Evolutionary conservation across 2,113 vertebrate genomes (phyloP).

Genomic region (Myiozetetes cayanensis): DNA sequence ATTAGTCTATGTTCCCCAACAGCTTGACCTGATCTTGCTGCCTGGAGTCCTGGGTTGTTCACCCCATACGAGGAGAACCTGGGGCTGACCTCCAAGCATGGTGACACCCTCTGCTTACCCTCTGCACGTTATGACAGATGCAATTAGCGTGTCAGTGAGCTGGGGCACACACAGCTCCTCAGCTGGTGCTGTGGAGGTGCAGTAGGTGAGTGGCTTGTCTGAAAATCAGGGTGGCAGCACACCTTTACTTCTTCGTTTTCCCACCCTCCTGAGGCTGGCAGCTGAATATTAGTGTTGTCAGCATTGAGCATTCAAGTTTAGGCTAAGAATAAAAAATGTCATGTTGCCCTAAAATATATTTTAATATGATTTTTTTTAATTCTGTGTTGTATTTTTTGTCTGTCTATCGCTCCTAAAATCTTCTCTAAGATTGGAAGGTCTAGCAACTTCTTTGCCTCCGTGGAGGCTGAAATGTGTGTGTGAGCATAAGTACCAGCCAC

Average conservation of each 20-base stretch:
- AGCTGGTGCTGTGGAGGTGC: neutral
- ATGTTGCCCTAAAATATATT: neutral
- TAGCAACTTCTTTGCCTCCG: neutral
- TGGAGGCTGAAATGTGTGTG: neutral
- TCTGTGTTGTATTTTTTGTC: neutral
- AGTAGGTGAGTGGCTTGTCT: neutral
- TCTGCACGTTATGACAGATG: neutral
- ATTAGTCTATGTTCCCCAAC: neutral
- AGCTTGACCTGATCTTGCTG: neutral
- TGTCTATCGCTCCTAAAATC: neutral
- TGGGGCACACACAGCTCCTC: neutral
- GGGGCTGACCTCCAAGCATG: rapidly evolving
- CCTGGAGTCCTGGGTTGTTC: neutral
- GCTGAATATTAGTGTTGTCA: neutral
- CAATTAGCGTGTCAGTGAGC: neutral
- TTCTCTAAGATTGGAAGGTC: neutral
- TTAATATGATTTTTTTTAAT: neutral
- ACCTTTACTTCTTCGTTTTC: neutral
- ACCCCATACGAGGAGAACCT: rapidly evolving
- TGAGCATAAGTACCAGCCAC: neutral
- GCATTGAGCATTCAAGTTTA: neutral
- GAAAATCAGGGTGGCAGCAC: neutral
- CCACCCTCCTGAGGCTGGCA: neutral
- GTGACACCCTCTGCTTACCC: neutral
- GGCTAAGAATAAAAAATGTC: neutral